Evolutionary conservation across 2,113 vertebrate species (phyloP), one percentile per base, ranked within the genome.

Genomic region (Synchiropus splendidus): DNA sequence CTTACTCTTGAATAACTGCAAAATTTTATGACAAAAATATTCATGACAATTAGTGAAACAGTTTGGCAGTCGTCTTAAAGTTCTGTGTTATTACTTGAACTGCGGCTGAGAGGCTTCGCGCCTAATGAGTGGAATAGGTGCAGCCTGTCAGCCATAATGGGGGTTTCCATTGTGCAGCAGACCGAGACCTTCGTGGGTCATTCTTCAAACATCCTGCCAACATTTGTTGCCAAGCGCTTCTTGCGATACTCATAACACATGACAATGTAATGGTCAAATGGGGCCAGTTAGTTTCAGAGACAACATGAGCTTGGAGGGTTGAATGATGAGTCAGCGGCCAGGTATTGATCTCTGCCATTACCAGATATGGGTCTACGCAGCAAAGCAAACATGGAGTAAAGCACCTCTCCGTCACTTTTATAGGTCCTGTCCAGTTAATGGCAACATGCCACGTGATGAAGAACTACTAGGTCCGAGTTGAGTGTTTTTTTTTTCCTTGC

Each of bases 91-190:
- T 69, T 60, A 48, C 44, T 45, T 42, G 53, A 62, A 16, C 51
- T 54, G 37, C 52, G 45, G 40, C 61, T 61, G 57, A 60, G 36
- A 64, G 52, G 49, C 42, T 58, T 54, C 55, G 39, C 27, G 21
- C 52, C 54, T 77, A 78, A 78, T 75, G 73, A 81, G 72, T 51
- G 31, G 33, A 59, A 69, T 70, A 60, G 69, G 67, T 67, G 61
- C 59, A 58, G 62, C 71, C 70, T 74, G 74, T 79, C 76, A 70
- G 74, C 16, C 39, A 37, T 79, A 79, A 77, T 81, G 58, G 72
- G 46, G 75, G 72, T 75, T 71, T 73, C 61, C 61, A 53, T 36
- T 61, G 79, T 65, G 72, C 72, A 75, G 47, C 48, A 52, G 79
- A 74, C 67, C 76, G 15, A 50, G 53, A 44, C 40, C 42, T 44